Evolutionary conservation across 2,888 invertebrate genomes (phyloP).

Genomic region (Malachius bipustulatus): DNA sequence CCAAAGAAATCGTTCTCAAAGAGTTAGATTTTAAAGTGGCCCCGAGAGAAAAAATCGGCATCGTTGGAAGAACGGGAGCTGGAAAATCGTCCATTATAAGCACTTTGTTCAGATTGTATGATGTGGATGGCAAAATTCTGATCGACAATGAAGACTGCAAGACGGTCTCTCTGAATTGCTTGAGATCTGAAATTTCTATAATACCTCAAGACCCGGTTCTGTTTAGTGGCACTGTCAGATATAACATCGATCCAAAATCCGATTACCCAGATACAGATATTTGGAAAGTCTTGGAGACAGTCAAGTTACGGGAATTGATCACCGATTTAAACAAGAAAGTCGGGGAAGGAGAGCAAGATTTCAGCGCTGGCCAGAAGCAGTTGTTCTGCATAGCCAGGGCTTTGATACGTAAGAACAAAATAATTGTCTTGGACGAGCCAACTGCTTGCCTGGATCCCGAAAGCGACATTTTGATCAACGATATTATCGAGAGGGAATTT

Average conservation of each 20-base stretch:
- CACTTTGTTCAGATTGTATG: constrained; percentile 66
- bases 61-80: constrained; percentile 73
- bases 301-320: constrained; percentile 58
- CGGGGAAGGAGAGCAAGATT: constrained; percentile 47
- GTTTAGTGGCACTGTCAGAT: constrained; percentile 72
- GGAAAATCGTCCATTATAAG: constrained; percentile 67
- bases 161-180: constrained; percentile 53
- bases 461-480: constrained; percentile 65
- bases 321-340: constrained; percentile 51
- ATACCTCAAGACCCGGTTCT: constrained; percentile 75
- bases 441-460: constrained; percentile 71
- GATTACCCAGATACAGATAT: constrained; percentile 61
- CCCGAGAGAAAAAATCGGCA: constrained; percentile 58
- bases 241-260: constrained; percentile 78
- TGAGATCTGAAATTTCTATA: constrained; percentile 63
- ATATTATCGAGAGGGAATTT: constrained; percentile 62
- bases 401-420: constrained; percentile 35
- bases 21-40: constrained; percentile 53
- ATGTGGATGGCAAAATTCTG: constrained; percentile 57
- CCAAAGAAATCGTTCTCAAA: constrained; percentile 59
- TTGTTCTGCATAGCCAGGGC: constrained; percentile 56
- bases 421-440: constrained; percentile 49
- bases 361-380: constrained; percentile 44
- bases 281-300: constrained; percentile 73
- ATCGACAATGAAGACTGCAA: constrained; percentile 66